Evolutionary conservation across 2,113 vertebrate species (phyloP).

Genomic region (Lycocorax pyrrhopterus): DNA sequence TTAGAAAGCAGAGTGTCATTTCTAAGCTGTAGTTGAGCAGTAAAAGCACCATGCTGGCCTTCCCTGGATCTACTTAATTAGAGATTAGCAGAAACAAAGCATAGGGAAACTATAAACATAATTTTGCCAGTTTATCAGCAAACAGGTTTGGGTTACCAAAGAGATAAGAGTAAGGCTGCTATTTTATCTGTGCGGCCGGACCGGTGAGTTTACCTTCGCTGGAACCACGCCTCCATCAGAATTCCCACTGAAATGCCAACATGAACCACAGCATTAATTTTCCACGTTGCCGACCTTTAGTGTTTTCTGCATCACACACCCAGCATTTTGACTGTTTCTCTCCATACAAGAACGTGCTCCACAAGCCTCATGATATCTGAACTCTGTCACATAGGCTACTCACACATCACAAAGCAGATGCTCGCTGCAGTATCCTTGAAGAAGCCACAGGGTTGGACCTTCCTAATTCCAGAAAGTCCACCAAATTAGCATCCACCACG

Average conservation of each 20-base stretch:
- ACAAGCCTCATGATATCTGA: background rate
- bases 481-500: background rate
- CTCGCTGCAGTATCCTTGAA: rapidly evolving
- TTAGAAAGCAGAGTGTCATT: background rate
- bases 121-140: background rate
- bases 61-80: conserved; percentile 11
- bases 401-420: background rate
- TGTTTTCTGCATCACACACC: background rate
- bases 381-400: background rate
- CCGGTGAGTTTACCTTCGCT: rapidly evolving
- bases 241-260: conserved; percentile 47
- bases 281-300: conserved; percentile 36
- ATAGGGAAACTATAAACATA: background rate
- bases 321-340: background rate
- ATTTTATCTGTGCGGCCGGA: background rate
- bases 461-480: background rate
- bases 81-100: conserved; percentile 25
- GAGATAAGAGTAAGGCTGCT: background rate
- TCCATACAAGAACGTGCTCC: background rate
- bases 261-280: conserved; percentile 14
- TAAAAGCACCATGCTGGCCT: background rate
- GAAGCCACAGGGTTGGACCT: background rate
- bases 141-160: background rate
- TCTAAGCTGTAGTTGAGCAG: background rate
- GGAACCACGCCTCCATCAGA: background rate